Conservation (phyloP, 2,888 invertebrate genomes). For the Gryllus longicercus region DNA sequence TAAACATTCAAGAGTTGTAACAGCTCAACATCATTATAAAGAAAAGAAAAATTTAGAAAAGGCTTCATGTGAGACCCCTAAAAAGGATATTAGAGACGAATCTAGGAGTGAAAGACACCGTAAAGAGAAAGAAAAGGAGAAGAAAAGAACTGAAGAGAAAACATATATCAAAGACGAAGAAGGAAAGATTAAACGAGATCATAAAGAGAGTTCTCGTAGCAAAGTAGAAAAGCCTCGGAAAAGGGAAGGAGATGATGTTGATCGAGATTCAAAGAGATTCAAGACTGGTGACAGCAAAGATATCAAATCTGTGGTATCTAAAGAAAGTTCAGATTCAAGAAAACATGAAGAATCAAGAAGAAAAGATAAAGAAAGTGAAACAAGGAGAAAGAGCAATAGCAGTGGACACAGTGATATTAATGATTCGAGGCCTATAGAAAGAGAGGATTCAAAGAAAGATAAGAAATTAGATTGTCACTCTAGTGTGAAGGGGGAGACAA, state of each 20-base stretch:
- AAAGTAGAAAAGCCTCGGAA: conserved; percentile 22
- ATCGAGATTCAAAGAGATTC: conserved; percentile 25
- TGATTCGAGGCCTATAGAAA: not conserved
- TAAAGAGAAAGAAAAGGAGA: conserved; percentile 23
- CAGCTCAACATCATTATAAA: conserved; percentile 42
- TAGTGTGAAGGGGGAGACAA: not conserved
- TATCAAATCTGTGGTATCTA: conserved; percentile 28
- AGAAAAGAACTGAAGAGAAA: conserved; percentile 21
- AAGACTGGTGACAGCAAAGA: conserved; percentile 18
- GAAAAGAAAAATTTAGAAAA: conserved; percentile 43
- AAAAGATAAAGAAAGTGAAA: not conserved
- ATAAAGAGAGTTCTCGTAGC: not conserved
- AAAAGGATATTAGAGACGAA: conserved; percentile 36
- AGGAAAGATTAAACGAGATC: conserved; percentile 25
- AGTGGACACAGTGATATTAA: conserved; percentile 19
- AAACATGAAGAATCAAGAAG: not conserved
- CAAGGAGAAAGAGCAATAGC: not conserved
- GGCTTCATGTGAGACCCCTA: conserved; percentile 33
- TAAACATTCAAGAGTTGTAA: conserved; percentile 45
- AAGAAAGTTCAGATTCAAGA: conserved; percentile 29
- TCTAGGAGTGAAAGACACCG: conserved; percentile 30
- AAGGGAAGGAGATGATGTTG: conserved; percentile 22
- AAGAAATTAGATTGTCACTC: not conserved
- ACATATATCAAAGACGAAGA: conserved; percentile 20
- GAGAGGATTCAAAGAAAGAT: not conserved